These are phyloP conservation scores for Sturnus vulgaris DNA, from an alignment of 2,113 vertebrate species.

Conservation along the genomic window DNA sequence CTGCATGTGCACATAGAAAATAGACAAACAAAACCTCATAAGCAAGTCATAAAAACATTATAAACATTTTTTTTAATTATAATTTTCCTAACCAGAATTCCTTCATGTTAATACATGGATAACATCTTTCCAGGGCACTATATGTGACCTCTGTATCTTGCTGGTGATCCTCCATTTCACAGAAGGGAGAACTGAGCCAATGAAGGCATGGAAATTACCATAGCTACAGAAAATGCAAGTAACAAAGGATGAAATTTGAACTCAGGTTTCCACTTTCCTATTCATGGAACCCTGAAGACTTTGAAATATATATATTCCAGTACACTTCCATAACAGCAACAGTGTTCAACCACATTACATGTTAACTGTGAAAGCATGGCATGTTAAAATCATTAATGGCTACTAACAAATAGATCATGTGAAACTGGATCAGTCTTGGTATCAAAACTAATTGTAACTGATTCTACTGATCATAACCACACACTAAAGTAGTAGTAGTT, in stretches of 20 bases:
- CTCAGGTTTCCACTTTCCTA: background rate
- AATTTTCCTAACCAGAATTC: background rate
- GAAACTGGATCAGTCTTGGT: background rate
- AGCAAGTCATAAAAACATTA: background rate
- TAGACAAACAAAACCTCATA: background rate
- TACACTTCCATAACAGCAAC: background rate
- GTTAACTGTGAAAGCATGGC: background rate
- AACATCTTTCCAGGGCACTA: background rate
- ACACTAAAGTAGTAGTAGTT: background rate
- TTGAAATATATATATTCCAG: background rate
- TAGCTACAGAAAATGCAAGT: background rate
- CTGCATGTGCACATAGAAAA: fast-evolving
- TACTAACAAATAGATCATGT: background rate
- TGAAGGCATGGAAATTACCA: background rate
- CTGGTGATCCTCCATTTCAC: background rate
- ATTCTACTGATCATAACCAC: background rate
- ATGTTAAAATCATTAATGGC: background rate
- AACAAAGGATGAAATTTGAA: conserved; percentile 8
- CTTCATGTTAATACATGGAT: background rate
- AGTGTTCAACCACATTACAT: background rate
- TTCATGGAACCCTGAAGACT: background rate
- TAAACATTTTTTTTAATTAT: background rate
- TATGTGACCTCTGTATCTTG: fast-evolving
- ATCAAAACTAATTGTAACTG: background rate
- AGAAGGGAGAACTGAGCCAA: background rate